Evolutionary conservation across 2,113 vertebrate genomes (phyloP), one percentile per base, ranked within the genome.

Genomic region (Zingel zingel): DNA sequence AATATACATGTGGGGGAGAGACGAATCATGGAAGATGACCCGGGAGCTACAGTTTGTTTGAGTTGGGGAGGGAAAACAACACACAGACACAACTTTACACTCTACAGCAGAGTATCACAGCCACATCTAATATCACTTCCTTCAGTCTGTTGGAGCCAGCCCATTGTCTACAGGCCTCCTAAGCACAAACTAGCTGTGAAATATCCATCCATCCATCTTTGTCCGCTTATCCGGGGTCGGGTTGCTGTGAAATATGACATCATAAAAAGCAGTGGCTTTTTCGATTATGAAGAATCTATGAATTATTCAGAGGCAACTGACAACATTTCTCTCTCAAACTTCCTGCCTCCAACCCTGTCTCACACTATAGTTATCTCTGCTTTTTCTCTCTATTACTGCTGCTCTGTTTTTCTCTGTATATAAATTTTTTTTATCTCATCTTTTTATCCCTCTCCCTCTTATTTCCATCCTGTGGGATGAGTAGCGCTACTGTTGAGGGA

Each of bases 231-330:
- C 27, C 2, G 27, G 27, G 27, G 27, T 27, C 27, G 27, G 27
- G 27, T 27, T 2, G 73, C 82, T 75, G 16, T 91, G 86, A 93
- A 89, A 89, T 89, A 91, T 77, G 51, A 82, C 74, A 86, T 87
- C 81, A 88, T 92, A 91, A 92, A 94, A 88, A 62, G 63, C 64
- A 79, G 78, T 69, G 63, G 73, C 54, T 90, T 90, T 91, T 91
- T 86, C 50, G 68, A 92, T 92, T 70, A 91, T 88, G 68, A 81
- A 69, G 51, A 76, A 86, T 27, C 73, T 81, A 71, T 92, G 88
- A 91, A 92, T 93, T 82, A 91, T 91, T 93, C 80, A 94, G 51
- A 48, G 47, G 56, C 33, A 25, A 73, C 74, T 58, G 68, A 79
- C 51, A 64, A 63, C 63, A 67, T 81, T 80, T 82, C 57, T 48